Evolutionary conservation across 2,888 invertebrate genomes (phyloP).

Genomic region (Cyrtodaria siliqua): DNA sequence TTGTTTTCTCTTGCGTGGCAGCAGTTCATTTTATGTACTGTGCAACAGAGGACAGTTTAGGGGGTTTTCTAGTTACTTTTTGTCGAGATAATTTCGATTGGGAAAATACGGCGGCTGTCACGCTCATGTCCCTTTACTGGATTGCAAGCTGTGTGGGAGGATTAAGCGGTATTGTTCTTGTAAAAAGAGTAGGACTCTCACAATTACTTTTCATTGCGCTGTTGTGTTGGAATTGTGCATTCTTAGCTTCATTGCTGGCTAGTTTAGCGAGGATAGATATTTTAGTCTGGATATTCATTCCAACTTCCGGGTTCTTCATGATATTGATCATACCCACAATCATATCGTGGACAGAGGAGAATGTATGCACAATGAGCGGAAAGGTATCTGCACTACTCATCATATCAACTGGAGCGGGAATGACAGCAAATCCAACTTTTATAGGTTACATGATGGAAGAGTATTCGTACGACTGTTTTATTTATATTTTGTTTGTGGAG

Average conservation of each 20-base stretch:
- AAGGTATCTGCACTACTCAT: constrained; percentile 27
- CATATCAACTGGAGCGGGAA: constrained; percentile 24
- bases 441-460: constrained; percentile 40
- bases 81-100: constrained; percentile 26
- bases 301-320: constrained; percentile 28
- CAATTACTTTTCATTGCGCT: constrained; percentile 7
- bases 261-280: constrained; percentile 2
- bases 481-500: constrained; percentile 20
- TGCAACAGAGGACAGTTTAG: constrained; percentile 28
- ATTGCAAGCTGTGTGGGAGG: constrained; percentile 25
- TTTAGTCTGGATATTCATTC: constrained; percentile 25
- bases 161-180: constrained; percentile 16
- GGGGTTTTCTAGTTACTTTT: constrained; percentile 28
- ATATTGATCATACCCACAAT: constrained; percentile 29
- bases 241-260: background rate
- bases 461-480: constrained; percentile 21
- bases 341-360: constrained; percentile 31
- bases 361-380: constrained; percentile 33
- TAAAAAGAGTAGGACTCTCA: background rate
- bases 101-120: constrained; percentile 11
- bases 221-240: constrained; percentile 11
- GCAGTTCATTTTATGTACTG: constrained; percentile 14
- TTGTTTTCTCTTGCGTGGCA: constrained; percentile 6
- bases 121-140: constrained; percentile 34
- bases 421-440: constrained; percentile 22